These are phyloP conservation scores for Pithys albifrons DNA, from an alignment of 2,113 vertebrate genomes.

Conservation along the genomic window DNA sequence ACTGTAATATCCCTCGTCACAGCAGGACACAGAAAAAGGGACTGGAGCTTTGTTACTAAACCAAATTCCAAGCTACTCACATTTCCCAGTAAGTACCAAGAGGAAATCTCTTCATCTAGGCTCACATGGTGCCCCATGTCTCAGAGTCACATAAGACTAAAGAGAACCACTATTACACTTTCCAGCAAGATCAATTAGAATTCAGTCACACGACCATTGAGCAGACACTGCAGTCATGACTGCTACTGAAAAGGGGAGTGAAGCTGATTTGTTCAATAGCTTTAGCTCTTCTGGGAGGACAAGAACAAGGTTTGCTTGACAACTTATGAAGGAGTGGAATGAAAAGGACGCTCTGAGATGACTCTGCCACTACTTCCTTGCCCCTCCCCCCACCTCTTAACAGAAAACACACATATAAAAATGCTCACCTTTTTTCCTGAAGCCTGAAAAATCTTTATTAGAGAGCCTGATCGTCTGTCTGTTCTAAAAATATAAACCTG, in stretches of 20 bases:
- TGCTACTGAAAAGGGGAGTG: background rate
- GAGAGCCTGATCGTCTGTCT: conserved; percentile 81
- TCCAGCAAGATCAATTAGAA: background rate
- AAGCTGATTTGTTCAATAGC: background rate
- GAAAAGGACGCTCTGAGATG: background rate
- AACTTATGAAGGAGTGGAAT: background rate
- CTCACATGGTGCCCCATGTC: background rate
- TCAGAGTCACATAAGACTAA: background rate
- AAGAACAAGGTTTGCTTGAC: background rate
- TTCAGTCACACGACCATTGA: background rate
- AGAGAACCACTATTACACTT: background rate
- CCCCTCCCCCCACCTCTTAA: background rate
- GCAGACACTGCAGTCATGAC: background rate
- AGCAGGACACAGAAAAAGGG: background rate
- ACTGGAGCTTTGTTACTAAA: background rate
- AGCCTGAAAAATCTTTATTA: conserved; percentile 92
- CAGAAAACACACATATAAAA: background rate
- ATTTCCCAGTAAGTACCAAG: background rate
- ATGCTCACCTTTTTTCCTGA: conserved; percentile 93
- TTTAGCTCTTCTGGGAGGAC: background rate
- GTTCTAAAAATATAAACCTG: conserved; percentile 97
- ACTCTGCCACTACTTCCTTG: background rate
- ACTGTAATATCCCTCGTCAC: background rate
- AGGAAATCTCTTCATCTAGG: background rate
- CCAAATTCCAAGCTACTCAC: background rate